Conservation (phyloP, 1,140 invertebrate species). For the Cyrtorhinus lividipennis region DNA sequence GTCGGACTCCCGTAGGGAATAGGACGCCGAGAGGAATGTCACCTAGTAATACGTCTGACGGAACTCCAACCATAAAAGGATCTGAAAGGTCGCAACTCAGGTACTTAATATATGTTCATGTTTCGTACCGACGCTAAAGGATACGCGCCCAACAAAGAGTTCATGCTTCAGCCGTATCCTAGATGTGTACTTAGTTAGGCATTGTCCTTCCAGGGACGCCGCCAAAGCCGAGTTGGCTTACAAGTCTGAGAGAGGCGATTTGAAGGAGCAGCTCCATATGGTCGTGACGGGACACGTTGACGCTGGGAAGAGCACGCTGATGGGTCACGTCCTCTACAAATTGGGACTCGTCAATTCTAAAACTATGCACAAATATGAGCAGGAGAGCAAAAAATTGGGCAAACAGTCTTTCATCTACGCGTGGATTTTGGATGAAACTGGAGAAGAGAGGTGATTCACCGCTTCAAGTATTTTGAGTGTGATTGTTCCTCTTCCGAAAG, state of each 20-base stretch:
- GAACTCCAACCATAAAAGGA: too few species aligned
- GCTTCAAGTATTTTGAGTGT: background rate
- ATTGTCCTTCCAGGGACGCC: constrained; percentile 14
- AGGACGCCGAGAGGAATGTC: background rate
- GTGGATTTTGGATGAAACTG: constrained; percentile 98
- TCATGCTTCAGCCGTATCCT: too few species aligned
- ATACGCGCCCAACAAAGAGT: too few species aligned
- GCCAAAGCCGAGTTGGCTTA: constrained; percentile 36
- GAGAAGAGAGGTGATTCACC: constrained; percentile 76
- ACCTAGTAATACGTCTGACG: background rate
- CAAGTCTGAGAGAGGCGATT: constrained; percentile 51
- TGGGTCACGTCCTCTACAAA: constrained; percentile 85
- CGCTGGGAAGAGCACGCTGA: constrained; percentile 95
- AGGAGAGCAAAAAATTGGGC: constrained; percentile 92
- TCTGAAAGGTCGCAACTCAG: too few species aligned
- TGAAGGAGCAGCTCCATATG: constrained; percentile 80
- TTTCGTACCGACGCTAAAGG: too few species aligned
- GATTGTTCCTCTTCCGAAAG: constrained; percentile 7
- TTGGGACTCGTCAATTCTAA: constrained; percentile 81
- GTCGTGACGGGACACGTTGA: constrained; percentile 98
- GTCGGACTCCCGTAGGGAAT: background rate
- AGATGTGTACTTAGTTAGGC: too few species aligned
- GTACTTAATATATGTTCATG: too few species aligned
- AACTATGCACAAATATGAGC: constrained; percentile 93
- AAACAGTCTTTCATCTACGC: constrained; percentile 98